phyloP scores from a whole-genome alignment of 2,888 invertebrate genomes.

The Platycnemis pennipes region DNA sequence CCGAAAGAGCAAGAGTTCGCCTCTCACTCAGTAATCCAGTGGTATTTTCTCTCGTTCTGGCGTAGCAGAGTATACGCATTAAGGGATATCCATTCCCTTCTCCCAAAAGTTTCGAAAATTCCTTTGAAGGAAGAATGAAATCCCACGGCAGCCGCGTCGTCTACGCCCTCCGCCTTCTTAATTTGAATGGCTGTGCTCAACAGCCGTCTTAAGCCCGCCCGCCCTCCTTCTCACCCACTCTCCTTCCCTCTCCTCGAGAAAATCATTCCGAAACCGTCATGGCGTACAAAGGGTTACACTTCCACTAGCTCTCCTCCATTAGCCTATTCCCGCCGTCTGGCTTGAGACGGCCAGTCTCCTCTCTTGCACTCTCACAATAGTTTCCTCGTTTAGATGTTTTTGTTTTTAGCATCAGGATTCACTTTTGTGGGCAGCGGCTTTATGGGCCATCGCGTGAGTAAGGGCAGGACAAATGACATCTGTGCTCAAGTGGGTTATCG shows the following conservation, averaged over 20 bases:
- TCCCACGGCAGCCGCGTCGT: neutral
- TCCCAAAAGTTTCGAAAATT: slow-evolving; percentile 15
- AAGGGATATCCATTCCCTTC: neutral
- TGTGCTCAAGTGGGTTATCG: too few relatives aligned
- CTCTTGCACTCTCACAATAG: too few relatives aligned
- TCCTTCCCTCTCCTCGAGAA: neutral
- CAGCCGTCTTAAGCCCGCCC: neutral
- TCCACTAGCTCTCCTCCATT: too few relatives aligned
- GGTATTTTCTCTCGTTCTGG: neutral
- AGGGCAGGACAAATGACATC: too few relatives aligned
- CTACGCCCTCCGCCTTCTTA: slow-evolving; percentile 16
- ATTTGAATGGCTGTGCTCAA: neutral
- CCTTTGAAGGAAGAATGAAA: slow-evolving; percentile 42
- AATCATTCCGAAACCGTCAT: neutral
- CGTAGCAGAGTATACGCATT: neutral
- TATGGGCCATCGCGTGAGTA: too few relatives aligned
- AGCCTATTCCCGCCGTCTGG: too few relatives aligned
- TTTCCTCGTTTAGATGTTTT: too few relatives aligned
- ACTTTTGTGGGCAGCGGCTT: too few relatives aligned
- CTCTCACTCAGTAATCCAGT: neutral
- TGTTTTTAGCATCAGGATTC: too few relatives aligned
- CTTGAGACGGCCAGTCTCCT: too few relatives aligned
- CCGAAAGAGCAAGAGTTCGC: neutral
- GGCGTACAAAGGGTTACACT: neutral
- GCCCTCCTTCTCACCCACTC: neutral